Evolutionary conservation across 92 coral and sea anemone species (phyloP), one percentile per base, ranked within the genome.

Genomic region (Phymanthus crucifer): DNA sequence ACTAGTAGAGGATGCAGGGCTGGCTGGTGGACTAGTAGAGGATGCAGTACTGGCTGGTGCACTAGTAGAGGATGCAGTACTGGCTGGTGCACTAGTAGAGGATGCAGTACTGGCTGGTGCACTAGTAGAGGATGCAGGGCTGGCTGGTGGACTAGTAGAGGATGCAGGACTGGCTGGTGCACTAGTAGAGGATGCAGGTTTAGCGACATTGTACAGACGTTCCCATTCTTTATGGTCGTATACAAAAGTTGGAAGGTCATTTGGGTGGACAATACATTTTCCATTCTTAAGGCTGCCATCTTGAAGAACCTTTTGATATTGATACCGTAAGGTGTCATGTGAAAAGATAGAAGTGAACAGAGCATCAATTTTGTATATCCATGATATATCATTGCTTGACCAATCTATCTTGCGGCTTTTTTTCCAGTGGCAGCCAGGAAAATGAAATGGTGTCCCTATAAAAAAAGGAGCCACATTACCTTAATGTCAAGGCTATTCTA

Each of bases 191-290:
- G 57, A 48, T 48, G 57, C 57, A 48, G 57, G 13, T 10, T 21
- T 48, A 48, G 57, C 10, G 57, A 48, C 57, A 48, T 48, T 48
- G 57, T 48, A 48, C 16, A 48, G 57, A 13, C 57, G 57, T 48
- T 48, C 57, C 57, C 57, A 48, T 6, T 48, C 57, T 48, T 48
- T 21, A 48, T 48, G 57, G n/a, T 48, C 16, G 18, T 48, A 50
- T 50, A 50, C 57, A 50, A 50, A 50, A 50, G 57, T 50, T 50
- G 57, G 57, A 50, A 50, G 57, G 17, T 50, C 57, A 50, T 50
- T n/a, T 50, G 57, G 57, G 57, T 50, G 57, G 57, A 50, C 57
- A 50, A 50, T 50, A 50, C 57, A 50, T 50, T 50, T 50, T n/a
- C 57, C 57, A 50, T 50, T 50, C 57, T 50, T 50, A 50, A 50